Evolutionary conservation across 2,888 invertebrate species (phyloP).

Genomic region (Callyntrura sp.): DNA sequence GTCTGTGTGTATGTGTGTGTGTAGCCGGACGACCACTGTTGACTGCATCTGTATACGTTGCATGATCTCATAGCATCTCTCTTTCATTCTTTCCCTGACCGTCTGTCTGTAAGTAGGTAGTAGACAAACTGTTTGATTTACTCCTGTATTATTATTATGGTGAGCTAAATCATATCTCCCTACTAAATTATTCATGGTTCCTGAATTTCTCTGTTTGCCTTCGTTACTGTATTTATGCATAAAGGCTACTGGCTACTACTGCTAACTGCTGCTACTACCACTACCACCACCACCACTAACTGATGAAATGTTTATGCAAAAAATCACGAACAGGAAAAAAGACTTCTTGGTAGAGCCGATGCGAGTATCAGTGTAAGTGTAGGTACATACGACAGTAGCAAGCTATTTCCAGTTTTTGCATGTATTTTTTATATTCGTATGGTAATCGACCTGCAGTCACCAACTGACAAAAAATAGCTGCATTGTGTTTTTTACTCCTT

Average conservation of each 20-base stretch:
- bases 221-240: not conserved
- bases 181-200: conserved; percentile 11
- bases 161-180: conserved; percentile 44
- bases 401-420: conserved; percentile 66
- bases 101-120: too few relatives aligned
- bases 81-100: not conserved
- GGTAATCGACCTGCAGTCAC: conserved; percentile 58
- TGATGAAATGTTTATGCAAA: not conserved
- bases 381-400: conserved; percentile 30
- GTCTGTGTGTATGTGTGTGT: too few relatives aligned
- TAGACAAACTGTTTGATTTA: conserved; percentile 24
- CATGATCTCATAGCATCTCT: conserved; percentile 66
- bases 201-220: conserved; percentile 39
- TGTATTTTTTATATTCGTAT: conserved; percentile 58
- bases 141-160: not conserved
- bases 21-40: conserved; percentile 1
- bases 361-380: not conserved
- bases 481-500: conserved; percentile 31
- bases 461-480: conserved; percentile 63
- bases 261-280: not conserved
- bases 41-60: not conserved
- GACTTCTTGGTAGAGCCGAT: conserved; percentile 4
- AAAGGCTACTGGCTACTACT: not conserved
- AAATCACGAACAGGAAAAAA: conserved; percentile 13
- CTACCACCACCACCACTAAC: too few relatives aligned